Percentiles rank a stretch among this genome's conserved stretches.
Conservation (phyloP, 2,113 vertebrate species). For the Centropristis striata region DNA sequence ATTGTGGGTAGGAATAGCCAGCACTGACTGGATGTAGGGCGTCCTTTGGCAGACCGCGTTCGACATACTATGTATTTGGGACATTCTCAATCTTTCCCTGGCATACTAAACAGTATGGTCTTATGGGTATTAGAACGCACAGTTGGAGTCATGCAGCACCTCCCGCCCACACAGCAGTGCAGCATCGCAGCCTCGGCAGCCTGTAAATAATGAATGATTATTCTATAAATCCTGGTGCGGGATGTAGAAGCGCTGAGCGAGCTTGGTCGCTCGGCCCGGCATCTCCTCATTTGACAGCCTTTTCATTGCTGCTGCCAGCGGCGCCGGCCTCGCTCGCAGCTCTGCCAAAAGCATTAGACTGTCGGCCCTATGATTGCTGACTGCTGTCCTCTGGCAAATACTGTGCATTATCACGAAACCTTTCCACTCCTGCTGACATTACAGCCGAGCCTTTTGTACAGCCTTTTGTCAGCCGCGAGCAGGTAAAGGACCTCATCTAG, state of each 20-base stretch:
- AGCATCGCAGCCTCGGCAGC: not conserved
- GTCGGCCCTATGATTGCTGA: conserved; percentile 20
- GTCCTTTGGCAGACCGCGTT: no score
- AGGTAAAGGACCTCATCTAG: not conserved
- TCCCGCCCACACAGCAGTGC: not conserved
- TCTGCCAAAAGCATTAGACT: conserved; percentile 10
- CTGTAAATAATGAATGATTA: conserved; percentile 56
- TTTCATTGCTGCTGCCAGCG: not conserved
- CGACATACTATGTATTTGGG: no score
- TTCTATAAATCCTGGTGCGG: conserved; percentile 23
- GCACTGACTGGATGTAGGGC: no score
- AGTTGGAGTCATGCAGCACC: conserved; percentile 6
- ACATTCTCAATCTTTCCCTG: no score
- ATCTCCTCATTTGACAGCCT: conserved; percentile 24
- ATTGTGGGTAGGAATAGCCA: no score
- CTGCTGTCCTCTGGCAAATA: conserved; percentile 29
- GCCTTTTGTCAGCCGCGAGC: not conserved
- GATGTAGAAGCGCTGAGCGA: not conserved
- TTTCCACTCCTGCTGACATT: conserved; percentile 25
- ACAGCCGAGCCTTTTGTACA: not conserved
- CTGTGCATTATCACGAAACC: conserved; percentile 20
- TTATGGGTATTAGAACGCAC: not conserved
- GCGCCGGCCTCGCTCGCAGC: conserved; percentile 12
- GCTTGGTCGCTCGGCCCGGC: not conserved
- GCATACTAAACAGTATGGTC: no score